A percentile compares a stretch with the other conserved stretches of the same genome.
These are phyloP conservation scores for Philopedon plagiatum DNA, from an alignment of 2,888 invertebrate species.

Conservation along the genomic window DNA sequence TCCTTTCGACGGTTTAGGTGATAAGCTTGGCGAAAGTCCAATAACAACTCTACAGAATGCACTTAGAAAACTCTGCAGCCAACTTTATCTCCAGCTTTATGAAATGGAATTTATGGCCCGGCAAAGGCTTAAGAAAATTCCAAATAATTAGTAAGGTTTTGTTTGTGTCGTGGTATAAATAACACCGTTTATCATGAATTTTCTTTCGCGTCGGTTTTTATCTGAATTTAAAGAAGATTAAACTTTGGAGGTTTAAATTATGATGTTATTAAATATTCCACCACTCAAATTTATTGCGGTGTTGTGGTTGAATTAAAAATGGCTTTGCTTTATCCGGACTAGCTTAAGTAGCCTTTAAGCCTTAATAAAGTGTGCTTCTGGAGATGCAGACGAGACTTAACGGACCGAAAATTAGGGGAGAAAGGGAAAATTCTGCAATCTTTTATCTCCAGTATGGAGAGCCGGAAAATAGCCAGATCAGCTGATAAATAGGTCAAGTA, in stretches of 20 bases:
- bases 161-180: slow-evolving; percentile 23
- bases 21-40: slow-evolving; percentile 51
- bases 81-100: slow-evolving; percentile 56
- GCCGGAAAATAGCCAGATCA: too few species aligned
- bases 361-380: too few species aligned
- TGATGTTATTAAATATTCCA: background rate
- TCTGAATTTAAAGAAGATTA: slow-evolving; percentile 6
- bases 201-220: slow-evolving; percentile 1
- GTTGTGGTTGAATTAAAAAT: too few species aligned
- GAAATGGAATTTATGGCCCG: slow-evolving; percentile 51
- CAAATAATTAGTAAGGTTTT: slow-evolving; percentile 45
- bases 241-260: slow-evolving; percentile 11
- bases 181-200: slow-evolving; percentile 11
- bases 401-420: too few species aligned
- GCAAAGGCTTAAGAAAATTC: slow-evolving; percentile 37
- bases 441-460: too few species aligned
- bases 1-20: slow-evolving; percentile 38
- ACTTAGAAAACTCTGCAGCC: slow-evolving; percentile 54
- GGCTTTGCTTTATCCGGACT: too few species aligned
- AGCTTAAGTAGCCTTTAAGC: too few species aligned
- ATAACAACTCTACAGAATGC: slow-evolving; percentile 51
- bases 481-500: too few species aligned
- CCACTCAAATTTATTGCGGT: too few species aligned
- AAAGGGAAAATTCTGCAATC: too few species aligned
- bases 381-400: too few species aligned